Conservation (phyloP, 2,888 invertebrate genomes). For the Oxystoma pomonae region DNA sequence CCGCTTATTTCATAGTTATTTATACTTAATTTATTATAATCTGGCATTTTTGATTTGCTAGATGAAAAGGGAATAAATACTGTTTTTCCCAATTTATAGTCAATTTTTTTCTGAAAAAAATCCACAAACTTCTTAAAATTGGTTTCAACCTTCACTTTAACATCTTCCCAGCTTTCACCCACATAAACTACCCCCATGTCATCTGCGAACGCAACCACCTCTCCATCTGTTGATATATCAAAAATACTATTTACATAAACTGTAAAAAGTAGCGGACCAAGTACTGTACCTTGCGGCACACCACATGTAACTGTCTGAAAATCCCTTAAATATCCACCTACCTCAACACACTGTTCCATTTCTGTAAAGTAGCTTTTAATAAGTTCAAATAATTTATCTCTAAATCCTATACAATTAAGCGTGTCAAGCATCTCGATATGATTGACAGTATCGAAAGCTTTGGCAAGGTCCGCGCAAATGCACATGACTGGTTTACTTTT, state of each 20-base stretch:
- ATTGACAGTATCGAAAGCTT: too few species aligned
- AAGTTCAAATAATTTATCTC: not conserved
- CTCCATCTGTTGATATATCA: not conserved
- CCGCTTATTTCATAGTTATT: not conserved
- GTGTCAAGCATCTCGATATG: not conserved
- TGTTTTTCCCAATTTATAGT: not conserved
- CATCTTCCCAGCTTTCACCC: not conserved
- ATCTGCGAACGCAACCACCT: not conserved
- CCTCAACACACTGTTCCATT: constrained; percentile 6
- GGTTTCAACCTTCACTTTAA: not conserved
- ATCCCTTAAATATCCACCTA: too few species aligned
- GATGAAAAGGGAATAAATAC: not conserved
- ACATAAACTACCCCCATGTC: not conserved
- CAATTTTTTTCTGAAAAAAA: not conserved
- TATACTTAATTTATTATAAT: not conserved
- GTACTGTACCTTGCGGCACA: not conserved
- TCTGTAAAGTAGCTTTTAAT: too few species aligned
- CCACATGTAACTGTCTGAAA: not conserved
- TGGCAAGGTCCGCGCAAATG: too few species aligned
- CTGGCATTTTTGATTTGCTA: not conserved
- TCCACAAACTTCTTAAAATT: not conserved
- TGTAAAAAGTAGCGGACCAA: not conserved
- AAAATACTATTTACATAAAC: not conserved
- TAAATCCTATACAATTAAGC: not conserved
- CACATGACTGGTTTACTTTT: too few species aligned